Conservation (phyloP, 1,140 invertebrate species). For the Cydia fagiglandana region DNA sequence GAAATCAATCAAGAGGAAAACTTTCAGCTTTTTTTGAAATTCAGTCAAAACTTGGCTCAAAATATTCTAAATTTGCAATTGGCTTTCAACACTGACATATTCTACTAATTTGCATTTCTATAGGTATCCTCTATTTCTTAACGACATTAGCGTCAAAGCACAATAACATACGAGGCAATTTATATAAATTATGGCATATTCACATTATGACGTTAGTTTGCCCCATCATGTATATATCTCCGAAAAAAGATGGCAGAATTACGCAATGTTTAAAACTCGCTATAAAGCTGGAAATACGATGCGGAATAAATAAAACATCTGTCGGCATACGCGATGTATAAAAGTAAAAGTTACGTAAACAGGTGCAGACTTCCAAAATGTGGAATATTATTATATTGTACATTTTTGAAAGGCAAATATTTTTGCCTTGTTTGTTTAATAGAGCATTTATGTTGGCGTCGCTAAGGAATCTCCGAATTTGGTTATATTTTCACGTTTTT, state of each 20-base stretch:
- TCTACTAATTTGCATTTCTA: background rate
- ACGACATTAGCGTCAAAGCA: conserved; percentile 1
- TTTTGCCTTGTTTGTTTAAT: conserved; percentile 13
- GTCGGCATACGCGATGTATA: conserved; percentile 52
- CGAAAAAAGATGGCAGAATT: conserved; percentile 51
- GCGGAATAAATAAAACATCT: conserved; percentile 63
- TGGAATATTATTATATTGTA: conserved; percentile 2
- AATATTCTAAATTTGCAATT: no score
- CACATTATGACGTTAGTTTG: background rate
- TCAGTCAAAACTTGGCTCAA: no score
- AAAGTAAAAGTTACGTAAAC: conserved; percentile 54
- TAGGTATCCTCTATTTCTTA: background rate
- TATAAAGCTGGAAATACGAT: conserved; percentile 59
- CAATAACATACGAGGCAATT: conserved; percentile 13
- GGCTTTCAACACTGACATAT: no score
- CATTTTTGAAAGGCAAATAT: no score
- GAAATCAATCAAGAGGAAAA: no score
- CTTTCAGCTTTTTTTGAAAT: no score
- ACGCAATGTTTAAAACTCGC: conserved; percentile 58
- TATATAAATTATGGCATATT: background rate
- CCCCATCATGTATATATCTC: conserved; percentile 26
- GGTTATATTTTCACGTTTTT: background rate
- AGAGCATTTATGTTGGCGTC: background rate
- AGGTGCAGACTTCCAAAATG: conserved; percentile 47
- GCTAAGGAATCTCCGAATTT: background rate